Evolutionary conservation across 2,113 vertebrate species (phyloP), one percentile per base, ranked within the genome.

Genomic region (Tor tambroides): DNA sequence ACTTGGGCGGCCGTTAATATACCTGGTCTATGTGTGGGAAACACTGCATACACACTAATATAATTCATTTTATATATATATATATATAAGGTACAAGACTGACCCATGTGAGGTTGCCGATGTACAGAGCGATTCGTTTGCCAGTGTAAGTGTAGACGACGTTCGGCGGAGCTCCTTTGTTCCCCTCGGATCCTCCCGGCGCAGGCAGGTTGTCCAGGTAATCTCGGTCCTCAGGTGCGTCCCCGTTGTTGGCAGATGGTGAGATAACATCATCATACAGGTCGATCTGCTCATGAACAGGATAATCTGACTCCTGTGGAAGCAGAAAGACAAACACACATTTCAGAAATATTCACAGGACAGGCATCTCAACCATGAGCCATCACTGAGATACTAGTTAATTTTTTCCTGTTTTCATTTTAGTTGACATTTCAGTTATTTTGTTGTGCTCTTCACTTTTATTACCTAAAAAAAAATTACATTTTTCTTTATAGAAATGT

Each of bases 191-290:
- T 74, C 96, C 96, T 87, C 96, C 98, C 32, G 97, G 95, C 9
- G 97, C 94, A 71, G 97, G 96, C 14, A 98, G 95, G 80, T 96
- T 93, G 92, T 99, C 98, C 96, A 99, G 95, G 89, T 99, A 99
- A 92, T 99, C 98, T 0, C 97, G 95, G 91, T 99, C 98, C 91
- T 99, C 98, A 85, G 98, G 98, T 75, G 98, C 98, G 91, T 99
- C 98, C 26, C 98, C 98, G 94, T 99, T 99, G 95, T 99, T 99
- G 89, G 98, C 98, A 85, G 98, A 98, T 85, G 98, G 98, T 84
- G 98, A 99, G 92, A 99, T 97, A 87, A 99, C 98, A 90, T 99
- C 98, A 91, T 99, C 98, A 84, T 99, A 99, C 67, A 99, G 91
- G 94, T 99, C 98, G 90, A 99, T 99, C 89, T 98, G 97, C 87